phyloP scores from a whole-genome alignment of 2,888 invertebrate species.

The Plutella xylostella region DNA sequence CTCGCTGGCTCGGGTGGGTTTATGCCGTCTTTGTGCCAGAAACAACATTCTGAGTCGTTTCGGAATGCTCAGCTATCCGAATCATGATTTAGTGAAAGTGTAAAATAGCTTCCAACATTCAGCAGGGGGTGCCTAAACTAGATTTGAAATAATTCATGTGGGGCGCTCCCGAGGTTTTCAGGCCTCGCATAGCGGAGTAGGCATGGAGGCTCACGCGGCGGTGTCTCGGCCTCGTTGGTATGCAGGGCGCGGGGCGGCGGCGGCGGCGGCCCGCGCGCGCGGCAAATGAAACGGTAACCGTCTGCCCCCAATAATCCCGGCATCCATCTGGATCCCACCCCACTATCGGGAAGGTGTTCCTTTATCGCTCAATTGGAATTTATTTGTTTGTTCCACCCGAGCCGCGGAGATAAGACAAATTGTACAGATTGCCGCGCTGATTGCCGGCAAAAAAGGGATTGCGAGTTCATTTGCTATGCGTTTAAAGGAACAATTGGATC shows the following conservation, averaged over 20 bases:
- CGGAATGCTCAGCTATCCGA: too few relatives aligned
- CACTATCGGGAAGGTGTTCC: slow-evolving; percentile 35
- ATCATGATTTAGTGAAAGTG: too few relatives aligned
- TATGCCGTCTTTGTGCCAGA: too few relatives aligned
- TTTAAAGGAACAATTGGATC: background rate
- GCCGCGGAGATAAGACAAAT: slow-evolving; percentile 38
- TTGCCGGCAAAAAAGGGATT: slow-evolving; percentile 2
- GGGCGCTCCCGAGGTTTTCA: too few relatives aligned
- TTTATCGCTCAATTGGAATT: slow-evolving; percentile 55
- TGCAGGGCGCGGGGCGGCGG: slow-evolving; percentile 20
- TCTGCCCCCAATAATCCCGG: slow-evolving; percentile 27
- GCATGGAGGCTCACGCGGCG: too few relatives aligned
- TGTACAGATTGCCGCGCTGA: slow-evolving; percentile 26
- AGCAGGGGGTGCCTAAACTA: too few relatives aligned
- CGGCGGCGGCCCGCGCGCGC: slow-evolving; percentile 22
- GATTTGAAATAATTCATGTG: too few relatives aligned
- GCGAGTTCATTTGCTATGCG: slow-evolving; percentile 1
- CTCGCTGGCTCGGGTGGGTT: too few relatives aligned
- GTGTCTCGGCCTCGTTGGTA: slow-evolving; percentile 22
- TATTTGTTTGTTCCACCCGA: slow-evolving; percentile 34
- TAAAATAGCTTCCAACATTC: too few relatives aligned
- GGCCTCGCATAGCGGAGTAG: too few relatives aligned
- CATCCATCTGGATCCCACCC: slow-evolving; percentile 33
- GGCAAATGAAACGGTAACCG: slow-evolving; percentile 29
- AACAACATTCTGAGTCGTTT: too few relatives aligned